Evolutionary conservation across 2,113 vertebrate species (phyloP), one percentile per base, ranked within the genome.

Genomic region (Myocastor coypus): DNA sequence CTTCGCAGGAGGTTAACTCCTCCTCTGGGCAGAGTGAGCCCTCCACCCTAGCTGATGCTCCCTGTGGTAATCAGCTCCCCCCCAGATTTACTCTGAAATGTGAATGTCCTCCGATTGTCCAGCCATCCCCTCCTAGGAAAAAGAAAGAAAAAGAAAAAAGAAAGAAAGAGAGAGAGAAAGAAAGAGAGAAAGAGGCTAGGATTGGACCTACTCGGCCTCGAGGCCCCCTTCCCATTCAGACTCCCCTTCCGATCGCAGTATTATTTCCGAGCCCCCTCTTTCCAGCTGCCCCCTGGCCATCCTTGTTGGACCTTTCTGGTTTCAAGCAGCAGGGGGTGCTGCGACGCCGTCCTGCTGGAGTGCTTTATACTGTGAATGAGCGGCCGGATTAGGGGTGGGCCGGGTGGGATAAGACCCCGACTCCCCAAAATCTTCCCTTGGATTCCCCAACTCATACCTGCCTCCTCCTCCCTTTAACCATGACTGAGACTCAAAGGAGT

Each of bases 311-410:
- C 94, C 93, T 92, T 89, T 96, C 97, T 94, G 94, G 73, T 95
- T 81, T 85, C 81, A 34, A 84, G 95, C 93, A 82, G 96, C 95
- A 97, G 96, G 94, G 87, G 94, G 94, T 80, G 95, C 86, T 95
- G 92, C 78, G 91, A 88, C 32, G 91, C 92, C 46, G 61, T 83
- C 91, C 95, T 92, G 94, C 96, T 83, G 93, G 94, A 92, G 96
- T 66, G 93, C 87, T 96, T 96, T 97, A 97, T 97, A 98, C 97
- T 98, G 97, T 98, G 97, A 98, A 96, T 77, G 96, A 96, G 91
- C 90, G 92, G 97, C 61, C 81, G 9, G 81, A 82, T 63, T 66
- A 30, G 73, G 92, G 95, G 85, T 50, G 90, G 55, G 50, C n/a
- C 34, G 5, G 73, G 84, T 66, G 90, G 92, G 92, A 92, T 61